These are phyloP conservation scores for Ctenosaura bakeri DNA, from an alignment of 2,797 vertebrate species.

Conservation along the genomic window DNA sequence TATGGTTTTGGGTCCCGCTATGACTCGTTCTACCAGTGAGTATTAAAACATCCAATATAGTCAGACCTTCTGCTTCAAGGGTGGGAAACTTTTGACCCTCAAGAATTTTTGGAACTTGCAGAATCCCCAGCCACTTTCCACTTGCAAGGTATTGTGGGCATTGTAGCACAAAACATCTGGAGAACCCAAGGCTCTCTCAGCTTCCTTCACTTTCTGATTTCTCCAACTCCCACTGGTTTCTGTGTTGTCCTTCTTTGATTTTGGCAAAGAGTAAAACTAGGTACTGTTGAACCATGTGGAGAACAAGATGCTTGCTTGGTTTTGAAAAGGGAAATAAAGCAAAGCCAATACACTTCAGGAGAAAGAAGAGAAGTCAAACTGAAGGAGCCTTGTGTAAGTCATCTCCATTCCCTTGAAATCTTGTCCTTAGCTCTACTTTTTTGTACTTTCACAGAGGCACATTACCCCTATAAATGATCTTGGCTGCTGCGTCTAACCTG, in stretches of 20 bases:
- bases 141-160: too few relatives aligned
- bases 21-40: slow-evolving; percentile 87
- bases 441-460: too few relatives aligned
- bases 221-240: background rate
- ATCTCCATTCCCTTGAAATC: too few relatives aligned
- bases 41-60: slow-evolving; percentile 18
- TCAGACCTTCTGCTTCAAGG: background rate
- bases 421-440: background rate
- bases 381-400: too few relatives aligned
- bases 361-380: too few relatives aligned
- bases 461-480: too few relatives aligned
- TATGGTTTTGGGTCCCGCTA: slow-evolving; percentile 85
- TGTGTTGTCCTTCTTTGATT: background rate
- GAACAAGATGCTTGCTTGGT: background rate
- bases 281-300: background rate
- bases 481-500: too few relatives aligned
- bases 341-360: too few relatives aligned
- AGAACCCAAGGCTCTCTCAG: background rate
- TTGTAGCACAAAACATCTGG: too few relatives aligned
- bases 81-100: background rate
- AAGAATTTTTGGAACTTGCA: background rate
- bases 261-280: background rate
- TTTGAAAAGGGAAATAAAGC: too few relatives aligned
- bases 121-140: background rate
- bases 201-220: background rate